Percentiles rank a stretch among this genome's conserved stretches.
Evolutionary conservation across 2,113 vertebrate genomes (phyloP).

Genomic region (Typhlomys cinereus): DNA sequence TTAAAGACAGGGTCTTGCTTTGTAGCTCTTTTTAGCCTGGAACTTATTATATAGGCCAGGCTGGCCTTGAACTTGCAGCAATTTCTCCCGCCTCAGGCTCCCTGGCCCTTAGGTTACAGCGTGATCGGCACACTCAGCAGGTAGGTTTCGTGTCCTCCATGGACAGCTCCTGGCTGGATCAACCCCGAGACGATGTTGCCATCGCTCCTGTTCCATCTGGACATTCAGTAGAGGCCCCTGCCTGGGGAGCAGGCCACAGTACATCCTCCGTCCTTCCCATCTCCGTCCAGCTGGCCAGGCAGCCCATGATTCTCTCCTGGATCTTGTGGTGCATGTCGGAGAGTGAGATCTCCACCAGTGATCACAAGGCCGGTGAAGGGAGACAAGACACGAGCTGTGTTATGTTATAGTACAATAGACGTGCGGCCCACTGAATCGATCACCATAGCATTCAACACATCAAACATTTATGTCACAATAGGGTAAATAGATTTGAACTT

Average conservation of each 20-base stretch:
- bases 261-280: conserved; percentile 80
- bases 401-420: not conserved
- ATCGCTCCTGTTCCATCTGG: conserved; percentile 73
- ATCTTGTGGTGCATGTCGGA: conserved; percentile 87
- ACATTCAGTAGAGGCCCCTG: conserved; percentile 85
- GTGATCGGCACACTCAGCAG: not conserved
- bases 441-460: no score
- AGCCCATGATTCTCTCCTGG: conserved; percentile 82
- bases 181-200: conserved; percentile 72
- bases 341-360: conserved; percentile 85
- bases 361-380: not conserved
- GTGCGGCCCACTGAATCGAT: conserved; percentile 3
- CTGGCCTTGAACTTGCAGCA: not conserved
- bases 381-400: not conserved
- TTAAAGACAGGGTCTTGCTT: not conserved
- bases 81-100: not conserved
- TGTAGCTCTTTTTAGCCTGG: not conserved
- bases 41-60: not conserved
- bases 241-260: conserved; percentile 81
- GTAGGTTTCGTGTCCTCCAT: conserved; percentile 84
- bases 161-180: conserved; percentile 86
- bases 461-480: conserved; percentile 52
- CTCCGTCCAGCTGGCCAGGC: conserved; percentile 75
- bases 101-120: not conserved
- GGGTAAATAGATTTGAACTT: conserved; percentile 53